A percentile compares a stretch with the other conserved stretches of the same genome.
phyloP scores from a whole-genome alignment of 2,113 vertebrate genomes.

The Cephalopterus ornatus region DNA sequence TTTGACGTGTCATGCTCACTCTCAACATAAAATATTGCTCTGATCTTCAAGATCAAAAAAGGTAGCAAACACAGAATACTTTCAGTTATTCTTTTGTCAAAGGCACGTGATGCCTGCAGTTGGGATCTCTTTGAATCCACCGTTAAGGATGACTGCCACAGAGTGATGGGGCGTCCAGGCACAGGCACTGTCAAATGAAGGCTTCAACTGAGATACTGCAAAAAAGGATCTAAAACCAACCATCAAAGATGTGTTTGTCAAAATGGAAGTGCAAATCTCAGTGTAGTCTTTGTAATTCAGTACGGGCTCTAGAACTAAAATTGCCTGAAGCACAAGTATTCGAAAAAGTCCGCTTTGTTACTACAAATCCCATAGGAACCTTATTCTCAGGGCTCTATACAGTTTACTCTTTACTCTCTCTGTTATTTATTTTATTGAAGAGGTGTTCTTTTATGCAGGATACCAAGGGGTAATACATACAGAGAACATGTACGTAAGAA shows the following conservation, averaged over 20 bases:
- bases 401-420: neutral
- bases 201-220: neutral
- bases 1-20: neutral
- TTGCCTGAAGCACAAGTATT: neutral
- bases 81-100: neutral
- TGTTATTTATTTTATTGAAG: constrained; percentile 16
- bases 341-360: neutral
- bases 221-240: neutral
- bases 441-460: neutral
- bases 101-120: neutral
- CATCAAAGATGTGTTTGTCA: neutral
- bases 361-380: neutral
- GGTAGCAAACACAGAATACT: neutral
- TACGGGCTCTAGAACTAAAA: neutral
- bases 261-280: neutral
- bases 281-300: neutral
- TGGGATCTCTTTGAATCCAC: neutral
- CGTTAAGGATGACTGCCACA: neutral
- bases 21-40: neutral
- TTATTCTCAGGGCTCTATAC: neutral
- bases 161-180: neutral
- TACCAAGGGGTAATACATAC: neutral
- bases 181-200: neutral
- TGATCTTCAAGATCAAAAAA: neutral
- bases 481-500: neutral